Conservation (phyloP, 2,888 invertebrate species). For the Meloe dianella region DNA sequence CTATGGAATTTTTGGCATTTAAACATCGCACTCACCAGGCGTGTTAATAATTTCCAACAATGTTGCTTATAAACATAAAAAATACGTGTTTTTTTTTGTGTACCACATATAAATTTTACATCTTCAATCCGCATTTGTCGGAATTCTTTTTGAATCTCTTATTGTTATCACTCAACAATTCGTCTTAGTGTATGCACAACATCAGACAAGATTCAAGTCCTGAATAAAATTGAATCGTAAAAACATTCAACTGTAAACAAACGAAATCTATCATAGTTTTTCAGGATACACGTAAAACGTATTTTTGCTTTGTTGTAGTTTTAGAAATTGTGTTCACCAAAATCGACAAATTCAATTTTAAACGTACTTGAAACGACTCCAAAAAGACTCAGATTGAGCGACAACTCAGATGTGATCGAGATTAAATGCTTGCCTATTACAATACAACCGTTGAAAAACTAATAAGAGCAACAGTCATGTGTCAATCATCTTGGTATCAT, state of each 20-base stretch:
- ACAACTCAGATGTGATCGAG: too few relatives aligned
- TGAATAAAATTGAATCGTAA: conserved; percentile 35
- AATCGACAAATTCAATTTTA: too few relatives aligned
- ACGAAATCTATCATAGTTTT: conserved; percentile 29
- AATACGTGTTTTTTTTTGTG: not conserved
- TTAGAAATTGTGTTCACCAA: not conserved
- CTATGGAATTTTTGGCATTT: too few relatives aligned
- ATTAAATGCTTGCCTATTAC: too few relatives aligned
- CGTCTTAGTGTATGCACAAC: conserved; percentile 17
- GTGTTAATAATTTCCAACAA: too few relatives aligned
- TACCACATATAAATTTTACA: not conserved
- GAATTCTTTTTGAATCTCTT: not conserved
- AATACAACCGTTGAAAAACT: too few relatives aligned
- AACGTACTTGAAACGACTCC: too few relatives aligned
- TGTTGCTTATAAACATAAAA: not conserved
- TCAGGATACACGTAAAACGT: not conserved
- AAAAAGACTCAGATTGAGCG: too few relatives aligned
- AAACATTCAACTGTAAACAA: conserved; percentile 30
- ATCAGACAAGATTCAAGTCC: conserved; percentile 30
- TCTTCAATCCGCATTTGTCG: conserved; percentile 10
- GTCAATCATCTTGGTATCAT: too few relatives aligned
- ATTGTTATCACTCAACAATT: not conserved
- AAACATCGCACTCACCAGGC: too few relatives aligned
- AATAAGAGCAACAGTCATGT: too few relatives aligned
- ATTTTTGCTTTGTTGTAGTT: conserved; percentile 23